Conservation (phyloP, 2,797 vertebrate species). For the Rhinoraja longicauda region DNA sequence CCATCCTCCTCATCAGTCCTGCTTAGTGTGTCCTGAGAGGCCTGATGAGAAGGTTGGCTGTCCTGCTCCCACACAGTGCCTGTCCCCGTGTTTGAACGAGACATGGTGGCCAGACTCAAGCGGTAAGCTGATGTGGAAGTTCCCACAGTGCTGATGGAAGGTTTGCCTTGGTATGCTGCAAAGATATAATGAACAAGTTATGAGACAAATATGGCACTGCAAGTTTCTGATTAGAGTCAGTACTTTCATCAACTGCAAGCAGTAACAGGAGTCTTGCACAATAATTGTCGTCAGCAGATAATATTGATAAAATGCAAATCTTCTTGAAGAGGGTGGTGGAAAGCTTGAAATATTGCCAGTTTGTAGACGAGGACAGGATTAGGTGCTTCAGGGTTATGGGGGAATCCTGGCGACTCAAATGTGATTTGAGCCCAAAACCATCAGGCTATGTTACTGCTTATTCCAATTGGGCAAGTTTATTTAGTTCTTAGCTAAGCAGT, state of each 20-base stretch:
- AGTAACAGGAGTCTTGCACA: conserved; percentile 29
- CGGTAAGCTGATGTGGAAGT: conserved; percentile 94
- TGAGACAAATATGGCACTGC: conserved; percentile 27
- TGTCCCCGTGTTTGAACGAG: conserved; percentile 93
- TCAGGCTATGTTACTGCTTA: background rate
- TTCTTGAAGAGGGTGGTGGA: background rate
- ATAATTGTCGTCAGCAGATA: background rate
- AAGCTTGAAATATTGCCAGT: background rate
- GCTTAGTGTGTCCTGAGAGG: conserved; percentile 92
- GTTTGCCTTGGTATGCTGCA: conserved; percentile 95
- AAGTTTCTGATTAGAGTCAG: conserved; percentile 34
- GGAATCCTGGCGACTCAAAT: background rate
- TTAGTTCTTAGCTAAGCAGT: background rate
- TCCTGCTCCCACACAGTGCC: conserved; percentile 98
- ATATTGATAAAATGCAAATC: background rate
- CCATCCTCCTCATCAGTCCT: conserved; percentile 94
- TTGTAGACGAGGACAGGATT: background rate
- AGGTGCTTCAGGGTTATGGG: background rate
- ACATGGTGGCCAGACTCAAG: conserved; percentile 95
- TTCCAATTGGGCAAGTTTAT: background rate
- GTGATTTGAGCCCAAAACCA: background rate
- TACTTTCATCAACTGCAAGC: conserved; percentile 33
- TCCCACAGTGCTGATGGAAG: conserved; percentile 90
- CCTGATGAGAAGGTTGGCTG: conserved; percentile 90
- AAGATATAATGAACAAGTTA: conserved; percentile 37